A percentile compares a stretch with the other conserved stretches of the same genome.
Evolutionary conservation across 64 coral and sea anemone genomes (phyloP).

Genomic region (Platygyra sinensis): DNA sequence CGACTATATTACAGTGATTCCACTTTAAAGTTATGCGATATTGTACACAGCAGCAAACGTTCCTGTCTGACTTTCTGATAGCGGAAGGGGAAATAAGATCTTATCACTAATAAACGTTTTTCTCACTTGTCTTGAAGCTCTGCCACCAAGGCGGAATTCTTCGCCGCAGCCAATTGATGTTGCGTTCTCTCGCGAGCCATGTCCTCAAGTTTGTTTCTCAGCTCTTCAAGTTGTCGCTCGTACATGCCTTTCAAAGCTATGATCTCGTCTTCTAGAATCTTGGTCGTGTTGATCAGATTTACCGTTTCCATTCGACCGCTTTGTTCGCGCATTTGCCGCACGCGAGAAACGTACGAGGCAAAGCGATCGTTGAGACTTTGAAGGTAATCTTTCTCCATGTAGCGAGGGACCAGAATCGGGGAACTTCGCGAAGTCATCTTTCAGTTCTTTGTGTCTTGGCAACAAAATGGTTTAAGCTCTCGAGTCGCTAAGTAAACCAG

Average conservation of each 20-base stretch:
- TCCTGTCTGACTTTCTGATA: no score
- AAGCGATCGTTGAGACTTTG: conserved; percentile 97
- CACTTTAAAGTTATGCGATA: neutral
- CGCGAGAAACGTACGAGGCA: conserved; percentile 90
- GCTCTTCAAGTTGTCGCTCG: conserved; percentile 86
- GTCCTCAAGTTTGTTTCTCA: conserved; percentile 89
- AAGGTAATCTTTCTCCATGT: conserved; percentile 87
- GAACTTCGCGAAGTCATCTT: conserved; percentile 50
- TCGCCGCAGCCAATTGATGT: conserved; percentile 86
- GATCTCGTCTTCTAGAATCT: conserved; percentile 96
- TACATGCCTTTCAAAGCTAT: conserved; percentile 89
- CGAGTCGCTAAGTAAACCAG: conserved; percentile 19
- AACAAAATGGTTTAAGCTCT: conserved; percentile 22
- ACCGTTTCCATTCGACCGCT: conserved; percentile 86
- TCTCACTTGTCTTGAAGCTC: conserved; percentile 96
- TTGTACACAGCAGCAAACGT: neutral
- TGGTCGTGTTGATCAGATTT: conserved; percentile 91
- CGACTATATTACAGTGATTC: no score
- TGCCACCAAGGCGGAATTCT: conserved; percentile 77
- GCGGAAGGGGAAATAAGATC: no score
- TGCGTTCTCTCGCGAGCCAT: conserved; percentile 84
- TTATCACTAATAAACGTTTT: neutral
- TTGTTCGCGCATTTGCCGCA: conserved; percentile 97
- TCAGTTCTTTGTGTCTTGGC: neutral
- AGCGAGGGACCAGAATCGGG: conserved; percentile 68